Base-by-base conservation (phyloP, 2,888 invertebrate species). In the Cataglyphis altisquamis region DNA sequence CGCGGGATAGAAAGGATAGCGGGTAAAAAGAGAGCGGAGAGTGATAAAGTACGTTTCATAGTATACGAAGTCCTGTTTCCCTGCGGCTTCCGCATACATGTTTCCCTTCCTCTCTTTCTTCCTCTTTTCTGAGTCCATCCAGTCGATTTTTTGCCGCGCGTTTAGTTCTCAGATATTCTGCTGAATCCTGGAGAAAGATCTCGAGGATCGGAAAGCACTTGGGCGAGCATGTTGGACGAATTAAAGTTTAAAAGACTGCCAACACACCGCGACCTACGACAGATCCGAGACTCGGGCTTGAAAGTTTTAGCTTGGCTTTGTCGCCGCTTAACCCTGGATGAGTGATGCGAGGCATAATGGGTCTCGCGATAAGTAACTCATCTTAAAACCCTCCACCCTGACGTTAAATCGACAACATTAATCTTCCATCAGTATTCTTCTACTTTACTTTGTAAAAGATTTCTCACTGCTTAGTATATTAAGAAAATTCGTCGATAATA, bases 31-130 rank as follows among this genome's bases (percentile, higher is more conserved):
- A 85, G 86, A 84, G 82, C 72, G 82, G 73, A 78, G 78, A 82
- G 84, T 83, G 85, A 86, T 85, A 89, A 88, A 91, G 88, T 88
- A 88, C 88, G 83, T 87, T 84, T 83, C 81, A 36, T 78, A 72
- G 75, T 78, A 84, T 86, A 77, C 39, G 36, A 81, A 81, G 83
- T 73, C 77, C 83, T 85, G 86, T 86, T 70, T 67, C 41, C 68
- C n/a, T 45, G 77, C 21, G 57, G 48, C 63, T 60, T 57, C 36
- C 70, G 21, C 70, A 8, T 68, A 66, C 1, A 5, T 15, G 45
- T 29, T 15, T 39, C 39, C 9, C 29, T 48, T 5, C 18, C 9
- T n/a, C 9, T 29, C 45, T 45, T 15, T 62, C 15, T 10, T 41
- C 3, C 41, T 41, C 41, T 41, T 41, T 10, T 29, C 29, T 29